Evolutionary conservation across 2,888 invertebrate genomes (phyloP), one percentile per base, ranked within the genome.

Genomic region (Lamellibrachia satsuma): DNA sequence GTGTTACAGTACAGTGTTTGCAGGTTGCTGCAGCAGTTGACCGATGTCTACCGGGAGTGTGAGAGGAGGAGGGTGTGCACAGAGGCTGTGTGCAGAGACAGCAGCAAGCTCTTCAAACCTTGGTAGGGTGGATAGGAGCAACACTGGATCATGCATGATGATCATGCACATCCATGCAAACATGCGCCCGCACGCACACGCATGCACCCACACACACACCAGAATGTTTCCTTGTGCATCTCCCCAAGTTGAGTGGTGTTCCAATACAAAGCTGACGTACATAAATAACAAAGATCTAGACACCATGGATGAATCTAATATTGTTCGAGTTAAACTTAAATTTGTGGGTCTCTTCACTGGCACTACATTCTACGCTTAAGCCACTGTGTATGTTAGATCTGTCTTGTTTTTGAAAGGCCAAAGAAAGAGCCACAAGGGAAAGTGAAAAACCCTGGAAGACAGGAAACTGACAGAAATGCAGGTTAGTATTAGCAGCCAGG

Each of bases 171-270:
- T 57, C 15, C 11, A 57, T 57, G 57, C 8, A 57, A 8, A 57
- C 57, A 57, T 57, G 8, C 9, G 57, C 8, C 57, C 11, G 57
- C n/a, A n/a, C 11, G 57, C 8, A 8, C 8, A 57, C 57, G 6
- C 57, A 3, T 8, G 55, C 55, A 55, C 7, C 55, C 55, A 93
- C 93, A 91, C 52, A 91, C 75, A 51, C 75, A 51, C 90, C 57
- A 7, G 57, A 39, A 39, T 39, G 39, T 39, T 39, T 39, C 39
- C 39, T 1, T 39, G 39, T 1, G 39, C 39, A 39, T 39, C 39
- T 39, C 39, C 39, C 39, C 39, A 39, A 39, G 39, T 39, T 39
- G 57, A 57, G 15, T 57, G 57, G 6, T 57, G 57, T 8, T 8
- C 57, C 57, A 57, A 55, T 92, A 92, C 9, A 1, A 55, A 55